These are phyloP conservation scores for Cavia aperea DNA, from an alignment of 2,113 vertebrate genomes.

Conservation along the genomic window DNA sequence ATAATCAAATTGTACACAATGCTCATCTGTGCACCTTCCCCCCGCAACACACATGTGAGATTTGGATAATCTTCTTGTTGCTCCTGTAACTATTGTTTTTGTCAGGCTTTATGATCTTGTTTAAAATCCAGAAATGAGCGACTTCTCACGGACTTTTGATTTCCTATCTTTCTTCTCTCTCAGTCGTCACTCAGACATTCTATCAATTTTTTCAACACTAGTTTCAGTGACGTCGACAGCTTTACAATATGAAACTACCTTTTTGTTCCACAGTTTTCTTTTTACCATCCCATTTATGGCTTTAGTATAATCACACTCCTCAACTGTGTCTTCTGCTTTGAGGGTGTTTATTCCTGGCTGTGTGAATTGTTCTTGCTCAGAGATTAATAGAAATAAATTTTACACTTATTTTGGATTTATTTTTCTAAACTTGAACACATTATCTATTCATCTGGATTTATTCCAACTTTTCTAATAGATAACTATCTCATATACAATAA, in stretches of 20 bases:
- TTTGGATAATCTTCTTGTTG: not conserved
- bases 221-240: not conserved
- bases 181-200: not conserved
- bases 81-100: not conserved
- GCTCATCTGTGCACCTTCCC: not conserved
- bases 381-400: not conserved
- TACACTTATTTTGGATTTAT: not conserved
- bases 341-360: not conserved
- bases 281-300: not conserved
- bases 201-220: not conserved
- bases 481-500: not conserved
- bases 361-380: not conserved
- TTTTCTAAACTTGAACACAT: not conserved
- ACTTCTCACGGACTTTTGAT: not conserved
- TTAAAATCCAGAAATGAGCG: not conserved
- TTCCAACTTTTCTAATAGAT: not conserved
- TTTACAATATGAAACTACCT: not conserved
- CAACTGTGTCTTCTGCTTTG: not conserved
- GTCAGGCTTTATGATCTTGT: not conserved
- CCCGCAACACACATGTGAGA: not conserved
- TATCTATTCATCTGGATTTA: not conserved
- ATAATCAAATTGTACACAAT: not conserved
- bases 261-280: not conserved
- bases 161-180: not conserved
- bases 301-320: not conserved